Conservation (phyloP, 2,888 invertebrate species). For the Lithophane leautieri region DNA sequence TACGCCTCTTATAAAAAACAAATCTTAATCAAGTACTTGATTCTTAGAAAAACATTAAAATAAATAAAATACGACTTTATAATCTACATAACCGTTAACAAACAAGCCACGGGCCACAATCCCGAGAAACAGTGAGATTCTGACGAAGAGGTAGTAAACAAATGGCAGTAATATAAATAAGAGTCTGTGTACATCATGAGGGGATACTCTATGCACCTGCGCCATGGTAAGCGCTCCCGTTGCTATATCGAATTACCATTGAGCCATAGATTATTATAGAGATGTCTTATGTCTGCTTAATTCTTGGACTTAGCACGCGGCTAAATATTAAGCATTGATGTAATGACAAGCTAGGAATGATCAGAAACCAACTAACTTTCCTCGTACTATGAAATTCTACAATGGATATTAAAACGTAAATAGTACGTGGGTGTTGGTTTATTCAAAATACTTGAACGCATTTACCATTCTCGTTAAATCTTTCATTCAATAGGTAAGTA, state of each 20-base stretch:
- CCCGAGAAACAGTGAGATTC: slow-evolving; percentile 57
- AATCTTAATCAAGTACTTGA: slow-evolving; percentile 18
- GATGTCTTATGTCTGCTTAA: slow-evolving; percentile 16
- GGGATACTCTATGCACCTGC: slow-evolving; percentile 67
- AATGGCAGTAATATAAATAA: slow-evolving; percentile 55
- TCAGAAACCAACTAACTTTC: too few relatives aligned
- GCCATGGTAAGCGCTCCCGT: slow-evolving; percentile 62
- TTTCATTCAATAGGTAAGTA: background rate
- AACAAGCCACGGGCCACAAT: slow-evolving; percentile 46
- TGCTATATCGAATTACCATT: slow-evolving; percentile 62
- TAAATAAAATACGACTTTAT: slow-evolving; percentile 49
- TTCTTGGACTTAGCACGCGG: background rate
- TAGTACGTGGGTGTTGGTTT: background rate
- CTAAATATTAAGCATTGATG: background rate
- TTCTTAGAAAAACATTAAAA: slow-evolving; percentile 61
- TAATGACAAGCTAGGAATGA: background rate
- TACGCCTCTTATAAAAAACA: slow-evolving; percentile 27
- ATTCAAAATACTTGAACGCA: background rate
- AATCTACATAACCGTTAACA: slow-evolving; percentile 63
- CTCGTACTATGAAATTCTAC: background rate
- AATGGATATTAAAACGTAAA: background rate
- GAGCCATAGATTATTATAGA: slow-evolving; percentile 56
- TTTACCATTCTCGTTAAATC: background rate
- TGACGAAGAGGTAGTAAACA: slow-evolving; percentile 50
- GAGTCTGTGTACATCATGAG: slow-evolving; percentile 53